phyloP scores from a whole-genome alignment of 2,888 invertebrate species.

The Cosmorhoe ocellata region DNA sequence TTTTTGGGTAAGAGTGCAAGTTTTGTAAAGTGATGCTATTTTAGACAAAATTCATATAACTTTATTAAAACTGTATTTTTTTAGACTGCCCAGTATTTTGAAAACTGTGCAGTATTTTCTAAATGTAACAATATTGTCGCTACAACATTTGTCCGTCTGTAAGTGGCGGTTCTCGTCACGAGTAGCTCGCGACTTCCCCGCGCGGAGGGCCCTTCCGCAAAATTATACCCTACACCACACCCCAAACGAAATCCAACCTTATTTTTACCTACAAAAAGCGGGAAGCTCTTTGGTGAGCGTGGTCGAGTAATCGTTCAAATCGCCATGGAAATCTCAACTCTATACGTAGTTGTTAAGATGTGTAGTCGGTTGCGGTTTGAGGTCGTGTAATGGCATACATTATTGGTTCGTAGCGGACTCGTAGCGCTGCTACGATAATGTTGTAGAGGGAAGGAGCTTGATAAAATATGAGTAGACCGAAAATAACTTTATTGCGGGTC shows the following conservation, averaged over 20 bases:
- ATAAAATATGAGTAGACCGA: slow-evolving; percentile 19
- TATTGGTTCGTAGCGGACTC: slow-evolving; percentile 32
- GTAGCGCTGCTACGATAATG: slow-evolving; percentile 26
- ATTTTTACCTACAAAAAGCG: not conserved
- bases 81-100: slow-evolving; percentile 6
- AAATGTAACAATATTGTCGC: slow-evolving; percentile 26
- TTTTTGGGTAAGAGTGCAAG: too few species aligned
- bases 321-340: slow-evolving; percentile 25
- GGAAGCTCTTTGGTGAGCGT: not conserved
- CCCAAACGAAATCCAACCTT: slow-evolving; percentile 13
- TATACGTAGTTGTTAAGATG: slow-evolving; percentile 1
- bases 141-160: slow-evolving; percentile 40
- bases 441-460: slow-evolving; percentile 26
- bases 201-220: slow-evolving; percentile 36
- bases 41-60: too few species aligned
- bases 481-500: slow-evolving; percentile 1
- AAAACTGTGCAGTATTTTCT: slow-evolving; percentile 12
- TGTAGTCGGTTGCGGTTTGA: not conserved
- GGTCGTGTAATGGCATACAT: slow-evolving; percentile 21
- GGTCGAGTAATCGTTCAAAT: slow-evolving; percentile 8
- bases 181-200: slow-evolving; percentile 53
- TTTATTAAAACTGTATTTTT: too few species aligned
- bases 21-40: too few species aligned
- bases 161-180: slow-evolving; percentile 61
- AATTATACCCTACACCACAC: slow-evolving; percentile 40